Conservation (phyloP, 2,888 invertebrate genomes). For the Melanotus villosus region DNA sequence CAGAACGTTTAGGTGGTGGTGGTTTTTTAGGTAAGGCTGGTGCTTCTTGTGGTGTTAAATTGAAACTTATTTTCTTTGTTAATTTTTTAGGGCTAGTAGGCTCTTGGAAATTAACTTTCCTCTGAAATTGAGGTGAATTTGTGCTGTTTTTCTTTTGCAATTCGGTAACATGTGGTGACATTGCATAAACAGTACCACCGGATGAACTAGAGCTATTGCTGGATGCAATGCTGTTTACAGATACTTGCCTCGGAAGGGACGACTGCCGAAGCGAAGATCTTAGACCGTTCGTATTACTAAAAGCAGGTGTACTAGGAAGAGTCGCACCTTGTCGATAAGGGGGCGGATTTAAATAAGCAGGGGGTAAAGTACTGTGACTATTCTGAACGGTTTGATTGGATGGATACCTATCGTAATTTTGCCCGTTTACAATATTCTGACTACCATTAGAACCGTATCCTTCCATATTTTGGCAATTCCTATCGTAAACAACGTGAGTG, state of each 20-base stretch:
- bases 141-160: slow-evolving; percentile 72
- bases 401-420: slow-evolving; percentile 59
- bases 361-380: slow-evolving; percentile 62
- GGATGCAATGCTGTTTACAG: slow-evolving; percentile 72
- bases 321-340: slow-evolving; percentile 63
- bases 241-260: slow-evolving; percentile 72
- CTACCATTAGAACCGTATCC: slow-evolving; percentile 40
- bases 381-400: slow-evolving; percentile 48
- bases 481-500: slow-evolving; percentile 51
- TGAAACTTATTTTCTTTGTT: slow-evolving; percentile 77
- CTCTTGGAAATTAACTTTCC: slow-evolving; percentile 77
- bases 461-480: neutral
- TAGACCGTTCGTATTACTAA: slow-evolving; percentile 60
- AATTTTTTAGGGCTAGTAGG: slow-evolving; percentile 72
- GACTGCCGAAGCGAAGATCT: slow-evolving; percentile 64
- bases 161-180: slow-evolving; percentile 71
- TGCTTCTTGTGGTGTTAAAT: slow-evolving; percentile 70
- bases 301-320: slow-evolving; percentile 60
- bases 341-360: slow-evolving; percentile 66
- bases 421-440: slow-evolving; percentile 42
- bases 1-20: slow-evolving; percentile 82
- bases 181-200: slow-evolving; percentile 57
- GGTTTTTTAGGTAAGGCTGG: slow-evolving; percentile 79
- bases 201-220: slow-evolving; percentile 68
- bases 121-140: slow-evolving; percentile 70